phyloP scores from a whole-genome alignment of 2,797 vertebrate species.

The Siniperca undulata region DNA sequence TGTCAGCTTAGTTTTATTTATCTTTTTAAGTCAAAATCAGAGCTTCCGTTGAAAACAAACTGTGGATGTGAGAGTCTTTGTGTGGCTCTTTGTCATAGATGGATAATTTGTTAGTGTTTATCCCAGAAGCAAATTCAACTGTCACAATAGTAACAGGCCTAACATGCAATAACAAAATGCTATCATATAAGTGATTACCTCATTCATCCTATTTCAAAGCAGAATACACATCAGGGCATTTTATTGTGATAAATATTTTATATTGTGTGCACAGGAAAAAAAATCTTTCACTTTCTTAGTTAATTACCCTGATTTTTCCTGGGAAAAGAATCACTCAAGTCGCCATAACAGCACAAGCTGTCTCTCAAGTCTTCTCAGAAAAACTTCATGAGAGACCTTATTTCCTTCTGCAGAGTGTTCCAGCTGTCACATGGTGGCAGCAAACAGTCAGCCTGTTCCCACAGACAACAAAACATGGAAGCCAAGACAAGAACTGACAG shows the following conservation, averaged over 20 bases:
- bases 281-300: neutral
- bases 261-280: neutral
- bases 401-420: conserved; percentile 41
- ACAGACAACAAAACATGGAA: conserved; percentile 7
- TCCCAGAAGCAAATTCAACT: conserved; percentile 23
- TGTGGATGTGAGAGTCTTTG: neutral
- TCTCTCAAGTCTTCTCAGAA: conserved; percentile 14
- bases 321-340: conserved; percentile 28
- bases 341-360: neutral
- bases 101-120: conserved; percentile 31
- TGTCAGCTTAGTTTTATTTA: neutral
- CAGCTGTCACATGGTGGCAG: conserved; percentile 73
- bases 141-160: neutral
- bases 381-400: neutral
- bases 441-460: conserved; percentile 47
- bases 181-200: neutral
- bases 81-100: neutral
- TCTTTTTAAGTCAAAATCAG: neutral
- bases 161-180: neutral
- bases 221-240: neutral
- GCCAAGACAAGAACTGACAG: conserved; percentile 35
- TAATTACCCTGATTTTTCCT: neutral
- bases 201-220: neutral
- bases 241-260: neutral
- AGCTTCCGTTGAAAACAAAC: neutral